Percentiles rank a stretch among this genome's conserved stretches.
Conservation (phyloP, 2,113 vertebrate genomes). For the Oncorhynchus mykiss region DNA sequence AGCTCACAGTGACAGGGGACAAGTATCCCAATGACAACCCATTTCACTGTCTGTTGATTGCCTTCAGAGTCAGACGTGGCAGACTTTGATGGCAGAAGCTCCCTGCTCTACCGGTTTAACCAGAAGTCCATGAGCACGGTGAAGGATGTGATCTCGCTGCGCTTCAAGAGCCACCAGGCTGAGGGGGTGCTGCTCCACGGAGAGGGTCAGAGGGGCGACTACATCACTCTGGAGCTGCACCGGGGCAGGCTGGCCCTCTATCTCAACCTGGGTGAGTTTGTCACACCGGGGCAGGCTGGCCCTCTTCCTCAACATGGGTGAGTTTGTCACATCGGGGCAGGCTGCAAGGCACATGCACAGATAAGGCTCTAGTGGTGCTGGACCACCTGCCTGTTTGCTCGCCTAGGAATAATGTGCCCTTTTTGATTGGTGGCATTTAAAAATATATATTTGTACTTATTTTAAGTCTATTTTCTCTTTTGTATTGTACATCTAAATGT, state of each 20-base stretch:
- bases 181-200: slow-evolving; percentile 95
- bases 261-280: slow-evolving; percentile 86
- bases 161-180: slow-evolving; percentile 92
- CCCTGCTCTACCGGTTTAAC: slow-evolving; percentile 96
- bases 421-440: no score
- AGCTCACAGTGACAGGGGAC: background rate
- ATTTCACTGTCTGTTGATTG: slow-evolving; percentile 2
- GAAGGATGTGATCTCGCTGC: slow-evolving; percentile 95
- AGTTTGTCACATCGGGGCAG: slow-evolving; percentile 20
- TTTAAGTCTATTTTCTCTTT: no score
- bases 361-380: no score
- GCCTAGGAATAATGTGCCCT: no score
- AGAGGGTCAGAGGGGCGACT: slow-evolving; percentile 92
- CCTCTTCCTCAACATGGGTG: slow-evolving; percentile 90
- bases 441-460: no score
- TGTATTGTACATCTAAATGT: no score
- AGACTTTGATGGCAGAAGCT: slow-evolving; percentile 94
- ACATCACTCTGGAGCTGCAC: slow-evolving; percentile 93
- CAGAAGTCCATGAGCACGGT: slow-evolving; percentile 97
- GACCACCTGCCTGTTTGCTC: no score
- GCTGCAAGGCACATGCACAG: no score
- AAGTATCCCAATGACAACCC: background rate
- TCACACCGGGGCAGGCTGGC: slow-evolving; percentile 77
- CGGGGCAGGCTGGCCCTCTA: slow-evolving; percentile 85
- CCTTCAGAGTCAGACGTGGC: slow-evolving; percentile 86